Evolutionary conservation across 1,140 invertebrate genomes (phyloP), one percentile per base, ranked within the genome.

Genomic region (Myzus persicae): DNA sequence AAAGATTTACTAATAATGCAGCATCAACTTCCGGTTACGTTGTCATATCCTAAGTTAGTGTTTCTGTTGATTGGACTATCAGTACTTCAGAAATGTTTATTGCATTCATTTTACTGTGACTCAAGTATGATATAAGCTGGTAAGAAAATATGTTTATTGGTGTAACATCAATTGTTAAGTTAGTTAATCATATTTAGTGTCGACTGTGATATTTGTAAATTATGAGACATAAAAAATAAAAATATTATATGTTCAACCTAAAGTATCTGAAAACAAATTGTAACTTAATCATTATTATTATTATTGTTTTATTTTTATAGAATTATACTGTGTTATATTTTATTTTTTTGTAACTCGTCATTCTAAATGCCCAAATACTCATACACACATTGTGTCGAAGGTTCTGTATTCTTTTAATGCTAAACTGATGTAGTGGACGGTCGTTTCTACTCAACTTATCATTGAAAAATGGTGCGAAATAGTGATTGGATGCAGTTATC

Each of bases 21-120:
- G 42, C 90, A 36, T 92, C 91, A 4, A 92, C 91, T 36, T 92
- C 91, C 0, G 91, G 91, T 8, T 92, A 92, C 14, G 76, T 92
- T 5, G 59, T 82, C 8, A 92, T 92, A 81, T 92, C 91, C 1
- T 92, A 48, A 82, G 8, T 88, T 51, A 36, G 14, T 76, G 31
- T 76, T 18, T 18, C 14, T 67, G 31, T n/a, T 4, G 11, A n/a
- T n/a, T n/a, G 31, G 4, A 67, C 31, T n/a, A 59, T 59, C 31
- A 67, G 59, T n/a, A 67, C 59, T 67, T 76, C 36, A 6, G 36
- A 76, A 18, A 76, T 20, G 4, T 76, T 18, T 51, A 51, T 51
- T 51, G 24, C 22, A 51, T 51, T 51, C 2, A 51, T n/a, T n/a
- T 11, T n/a, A 18, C n/a, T 67, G 14, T 67, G 59, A 59, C 54